These are phyloP conservation scores for Centropristis striata DNA, from an alignment of 2,113 vertebrate genomes.

Conservation along the genomic window DNA sequence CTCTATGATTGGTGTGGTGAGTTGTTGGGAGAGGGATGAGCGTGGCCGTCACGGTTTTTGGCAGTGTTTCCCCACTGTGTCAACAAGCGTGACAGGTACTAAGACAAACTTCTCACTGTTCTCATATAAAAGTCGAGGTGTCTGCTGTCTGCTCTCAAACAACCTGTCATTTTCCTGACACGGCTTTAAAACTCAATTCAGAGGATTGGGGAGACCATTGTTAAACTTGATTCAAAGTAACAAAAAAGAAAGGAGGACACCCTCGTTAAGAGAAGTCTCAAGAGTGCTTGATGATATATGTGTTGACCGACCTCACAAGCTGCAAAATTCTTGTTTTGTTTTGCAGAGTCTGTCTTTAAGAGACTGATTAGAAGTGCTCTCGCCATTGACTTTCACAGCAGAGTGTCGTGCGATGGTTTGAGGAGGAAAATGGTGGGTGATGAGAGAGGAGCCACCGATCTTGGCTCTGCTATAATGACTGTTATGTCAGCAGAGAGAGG, in stretches of 20 bases:
- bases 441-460: constrained; percentile 18
- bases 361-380: background rate
- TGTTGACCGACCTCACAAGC: background rate
- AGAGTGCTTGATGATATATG: constrained; percentile 4
- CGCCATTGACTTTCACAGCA: background rate
- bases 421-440: constrained; percentile 19
- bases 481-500: constrained; percentile 28
- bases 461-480: constrained; percentile 36
- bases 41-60: constrained; percentile 58
- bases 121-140: constrained; percentile 8
- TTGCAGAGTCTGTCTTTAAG: background rate
- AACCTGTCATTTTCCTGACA: constrained; percentile 29
- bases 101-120: constrained; percentile 16
- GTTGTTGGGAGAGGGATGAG: constrained; percentile 52
- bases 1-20: constrained; percentile 31
- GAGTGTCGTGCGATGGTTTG: constrained; percentile 10
- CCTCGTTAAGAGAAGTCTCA: background rate
- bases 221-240: constrained; percentile 11
- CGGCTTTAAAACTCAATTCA: background rate
- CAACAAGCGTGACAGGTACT: constrained; percentile 62
- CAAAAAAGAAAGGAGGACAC: background rate
- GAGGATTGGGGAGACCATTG: background rate
- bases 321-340: background rate
- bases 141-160: constrained; percentile 33
- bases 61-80: constrained; percentile 33